phyloP scores from a whole-genome alignment of 2,113 vertebrate species.

The Pedionomus torquatus region DNA sequence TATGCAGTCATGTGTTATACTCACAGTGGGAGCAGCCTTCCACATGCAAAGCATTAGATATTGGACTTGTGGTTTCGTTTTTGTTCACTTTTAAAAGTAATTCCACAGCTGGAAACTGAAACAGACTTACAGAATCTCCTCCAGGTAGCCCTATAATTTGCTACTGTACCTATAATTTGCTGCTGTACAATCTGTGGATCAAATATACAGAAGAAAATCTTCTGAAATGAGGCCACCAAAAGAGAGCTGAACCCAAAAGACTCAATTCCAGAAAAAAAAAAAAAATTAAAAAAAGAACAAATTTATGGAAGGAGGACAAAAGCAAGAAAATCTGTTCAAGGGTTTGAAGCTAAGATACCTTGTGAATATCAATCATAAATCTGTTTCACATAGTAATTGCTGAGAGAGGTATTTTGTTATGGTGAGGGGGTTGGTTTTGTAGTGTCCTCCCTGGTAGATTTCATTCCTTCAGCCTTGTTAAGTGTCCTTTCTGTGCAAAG shows the following conservation, averaged over 20 bases:
- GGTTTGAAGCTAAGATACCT: neutral
- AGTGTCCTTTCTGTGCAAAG: neutral
- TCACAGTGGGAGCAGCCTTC: neutral
- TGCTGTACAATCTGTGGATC: neutral
- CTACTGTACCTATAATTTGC: neutral
- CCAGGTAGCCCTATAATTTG: neutral
- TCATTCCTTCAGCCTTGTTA: neutral
- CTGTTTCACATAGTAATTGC: neutral
- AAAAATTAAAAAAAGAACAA: neutral
- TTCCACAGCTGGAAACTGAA: neutral
- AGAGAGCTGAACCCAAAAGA: neutral
- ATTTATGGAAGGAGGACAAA: neutral
- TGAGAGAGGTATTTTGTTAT: neutral
- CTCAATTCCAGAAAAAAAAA: neutral
- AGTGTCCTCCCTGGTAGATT: neutral
- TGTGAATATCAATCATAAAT: neutral
- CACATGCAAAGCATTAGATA: neutral
- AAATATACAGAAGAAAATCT: neutral
- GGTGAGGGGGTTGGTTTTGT: neutral
- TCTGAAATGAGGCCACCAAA: neutral
- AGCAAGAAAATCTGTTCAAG: neutral
- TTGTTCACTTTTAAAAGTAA: neutral
- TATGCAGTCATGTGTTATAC: neutral
- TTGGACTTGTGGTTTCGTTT: neutral
- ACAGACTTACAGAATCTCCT: neutral